Evolutionary conservation across 2,888 invertebrate species (phyloP).

Genomic region (Drosophila parthenogenetica): DNA sequence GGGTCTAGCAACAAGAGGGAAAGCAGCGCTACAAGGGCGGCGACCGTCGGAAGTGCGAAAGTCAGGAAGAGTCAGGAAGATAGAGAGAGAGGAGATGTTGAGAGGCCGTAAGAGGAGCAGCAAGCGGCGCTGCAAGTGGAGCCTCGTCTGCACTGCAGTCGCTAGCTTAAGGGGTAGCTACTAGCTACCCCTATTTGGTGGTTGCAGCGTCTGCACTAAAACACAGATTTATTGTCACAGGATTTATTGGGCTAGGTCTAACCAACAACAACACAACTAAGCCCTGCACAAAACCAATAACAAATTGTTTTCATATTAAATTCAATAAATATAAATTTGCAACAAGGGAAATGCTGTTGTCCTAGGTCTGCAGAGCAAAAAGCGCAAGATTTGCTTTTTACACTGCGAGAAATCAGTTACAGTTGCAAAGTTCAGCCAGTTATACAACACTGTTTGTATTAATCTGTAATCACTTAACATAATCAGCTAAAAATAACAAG

Average conservation of each 20-base stretch:
- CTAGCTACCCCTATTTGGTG: constrained; percentile 15
- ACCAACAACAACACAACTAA: background rate
- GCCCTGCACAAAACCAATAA: background rate
- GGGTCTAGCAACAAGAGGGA: constrained; percentile 40
- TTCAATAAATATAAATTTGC: background rate
- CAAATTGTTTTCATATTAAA: background rate
- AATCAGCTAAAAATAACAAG: background rate
- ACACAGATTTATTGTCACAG: constrained; percentile 24
- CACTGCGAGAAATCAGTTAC: constrained; percentile 1
- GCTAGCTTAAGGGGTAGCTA: constrained; percentile 21
- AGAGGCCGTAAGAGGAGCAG: background rate
- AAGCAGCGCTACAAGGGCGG: constrained; percentile 51
- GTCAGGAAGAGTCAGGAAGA: constrained; percentile 9
- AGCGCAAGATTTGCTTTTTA: background rate
- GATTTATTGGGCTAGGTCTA: constrained; percentile 41
- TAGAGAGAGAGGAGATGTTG: background rate
- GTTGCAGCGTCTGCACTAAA: constrained; percentile 40
- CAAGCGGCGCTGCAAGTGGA: constrained; percentile 30
- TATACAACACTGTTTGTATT: constrained; percentile 9
- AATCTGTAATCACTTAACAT: background rate
- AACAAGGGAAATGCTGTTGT: constrained; percentile 16
- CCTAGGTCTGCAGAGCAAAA: constrained; percentile 30
- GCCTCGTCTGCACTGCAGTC: constrained; percentile 24
- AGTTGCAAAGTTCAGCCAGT: background rate
- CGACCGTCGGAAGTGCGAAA: constrained; percentile 35